These are phyloP conservation scores for Orchesellides sinensis DNA, from an alignment of 2,888 invertebrate genomes.

Conservation along the genomic window DNA sequence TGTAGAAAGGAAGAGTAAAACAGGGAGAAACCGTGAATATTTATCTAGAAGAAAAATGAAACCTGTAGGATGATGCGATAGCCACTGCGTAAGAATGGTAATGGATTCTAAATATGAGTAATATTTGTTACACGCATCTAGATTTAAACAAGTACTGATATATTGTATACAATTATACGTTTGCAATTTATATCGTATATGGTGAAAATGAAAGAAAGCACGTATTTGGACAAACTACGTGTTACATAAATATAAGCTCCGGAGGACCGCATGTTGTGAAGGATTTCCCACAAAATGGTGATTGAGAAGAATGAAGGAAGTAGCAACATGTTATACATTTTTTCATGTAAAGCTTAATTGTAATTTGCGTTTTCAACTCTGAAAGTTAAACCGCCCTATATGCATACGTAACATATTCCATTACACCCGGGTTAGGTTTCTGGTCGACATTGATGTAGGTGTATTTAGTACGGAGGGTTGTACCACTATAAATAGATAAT, in stretches of 20 bases:
- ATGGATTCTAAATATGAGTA: too few relatives aligned
- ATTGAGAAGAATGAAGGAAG: conserved; percentile 20
- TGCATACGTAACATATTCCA: not conserved
- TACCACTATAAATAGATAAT: conserved; percentile 58
- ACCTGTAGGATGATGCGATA: conserved; percentile 60
- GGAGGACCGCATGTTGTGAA: conserved; percentile 62
- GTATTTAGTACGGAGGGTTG: not conserved
- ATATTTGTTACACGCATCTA: not conserved
- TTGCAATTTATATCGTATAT: too few relatives aligned
- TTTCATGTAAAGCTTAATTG: conserved; percentile 14
- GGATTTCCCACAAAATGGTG: conserved; percentile 59
- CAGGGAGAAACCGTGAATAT: not conserved
- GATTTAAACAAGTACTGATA: not conserved
- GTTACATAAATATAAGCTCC: not conserved
- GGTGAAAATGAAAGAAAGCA: too few relatives aligned
- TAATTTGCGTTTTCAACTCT: conserved; percentile 41
- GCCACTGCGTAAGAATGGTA: too few relatives aligned
- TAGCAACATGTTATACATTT: conserved; percentile 46
- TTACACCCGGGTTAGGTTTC: conserved; percentile 29
- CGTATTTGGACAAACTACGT: not conserved
- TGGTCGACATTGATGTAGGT: conserved; percentile 21
- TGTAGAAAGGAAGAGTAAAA: not conserved
- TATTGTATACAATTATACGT: not conserved
- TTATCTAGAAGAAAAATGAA: conserved; percentile 35
- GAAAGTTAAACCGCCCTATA: conserved; percentile 28